A percentile compares a stretch with the other conserved stretches of the same genome.
Conservation (phyloP, 2,797 vertebrate genomes). For the Diglossa cyanea region DNA sequence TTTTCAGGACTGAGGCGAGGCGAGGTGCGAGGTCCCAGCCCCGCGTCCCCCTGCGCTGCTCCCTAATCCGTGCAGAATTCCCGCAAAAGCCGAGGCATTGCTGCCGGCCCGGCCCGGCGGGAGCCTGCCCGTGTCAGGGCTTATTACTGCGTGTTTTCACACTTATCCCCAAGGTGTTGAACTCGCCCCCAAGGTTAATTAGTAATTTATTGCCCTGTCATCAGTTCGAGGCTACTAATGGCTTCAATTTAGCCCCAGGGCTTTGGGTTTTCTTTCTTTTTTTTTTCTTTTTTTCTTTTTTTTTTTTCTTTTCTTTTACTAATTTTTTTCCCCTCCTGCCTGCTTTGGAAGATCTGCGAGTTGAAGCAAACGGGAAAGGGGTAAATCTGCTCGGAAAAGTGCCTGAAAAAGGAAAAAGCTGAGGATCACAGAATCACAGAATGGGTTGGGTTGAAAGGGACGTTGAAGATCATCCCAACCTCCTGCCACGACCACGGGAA, state of each 20-base stretch:
- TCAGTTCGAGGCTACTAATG: slow-evolving; percentile 63
- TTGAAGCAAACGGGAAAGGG: fast-evolving
- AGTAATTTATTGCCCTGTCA: slow-evolving; percentile 70
- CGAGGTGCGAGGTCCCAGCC: not conserved
- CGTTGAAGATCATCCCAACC: not conserved
- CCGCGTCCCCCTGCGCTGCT: not conserved
- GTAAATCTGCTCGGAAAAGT: not conserved
- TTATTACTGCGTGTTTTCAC: slow-evolving; percentile 65
- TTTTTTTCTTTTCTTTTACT: fast-evolving
- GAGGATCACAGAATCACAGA: not conserved
- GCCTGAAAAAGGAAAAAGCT: not conserved
- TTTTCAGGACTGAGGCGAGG: not conserved
- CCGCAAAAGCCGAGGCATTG: not conserved
- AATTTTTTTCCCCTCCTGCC: fast-evolving
- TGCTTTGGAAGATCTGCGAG: not conserved
- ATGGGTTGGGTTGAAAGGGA: not conserved
- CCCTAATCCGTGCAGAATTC: fast-evolving
- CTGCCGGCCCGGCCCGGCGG: not conserved
- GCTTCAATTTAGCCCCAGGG: slow-evolving; percentile 58
- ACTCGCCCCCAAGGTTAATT: slow-evolving; percentile 67
- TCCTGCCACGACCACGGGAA: not conserved
- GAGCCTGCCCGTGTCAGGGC: slow-evolving; percentile 48
- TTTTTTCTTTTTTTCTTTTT: too few species aligned
- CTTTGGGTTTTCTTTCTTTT: not conserved
- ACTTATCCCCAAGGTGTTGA: slow-evolving; percentile 70